Evolutionary conservation across 2,888 invertebrate genomes (phyloP), one percentile per base, ranked within the genome.

Genomic region (Trypoxylon attenuatum): DNA sequence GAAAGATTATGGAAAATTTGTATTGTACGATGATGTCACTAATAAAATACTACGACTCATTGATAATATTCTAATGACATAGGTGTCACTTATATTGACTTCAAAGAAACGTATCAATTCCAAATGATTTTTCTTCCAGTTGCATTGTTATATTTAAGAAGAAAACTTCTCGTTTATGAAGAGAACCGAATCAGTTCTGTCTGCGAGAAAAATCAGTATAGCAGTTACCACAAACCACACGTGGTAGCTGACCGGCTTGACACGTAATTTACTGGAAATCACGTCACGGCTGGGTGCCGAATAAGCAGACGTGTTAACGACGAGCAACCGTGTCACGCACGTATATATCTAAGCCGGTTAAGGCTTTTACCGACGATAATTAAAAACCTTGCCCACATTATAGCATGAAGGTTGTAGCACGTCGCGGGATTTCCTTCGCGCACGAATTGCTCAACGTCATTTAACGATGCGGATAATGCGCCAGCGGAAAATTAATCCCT

Each of bases 231-330:
- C 22, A 19, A 25, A 46, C 27, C 39, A 18, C 38, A 23, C 25
- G 27, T 39, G 42, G 60, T 38, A 51, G 39, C 27, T 38, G 46
- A 51, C 50, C 41, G 22, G 19, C 69, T 56, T 69, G 69, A 70
- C 64, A 29, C 50, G 65, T 65, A 69, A 70, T 70, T 70, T 64
- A 69, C 55, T 65, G 54, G 60, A 69, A 69, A 69, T 70, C 64
- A 57, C 25, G 64, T 64, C 61, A 57, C 54, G 64, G 46, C 60
- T 69, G 43, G 41, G 23, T 57, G 50, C 54, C 57, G 41, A 50
- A 45, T 53, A 50, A 46, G 54, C 64, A 51, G 33, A 57, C 33
- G 41, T 46, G 39, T 54, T 60, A 46, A 19, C 42, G 46, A 47
- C 25, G 43, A 29, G 10, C 53, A 63, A 53, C 39, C 45, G 33